Base-by-base conservation (phyloP, 2,797 vertebrate genomes). In the Glyptemys insculpta region DNA sequence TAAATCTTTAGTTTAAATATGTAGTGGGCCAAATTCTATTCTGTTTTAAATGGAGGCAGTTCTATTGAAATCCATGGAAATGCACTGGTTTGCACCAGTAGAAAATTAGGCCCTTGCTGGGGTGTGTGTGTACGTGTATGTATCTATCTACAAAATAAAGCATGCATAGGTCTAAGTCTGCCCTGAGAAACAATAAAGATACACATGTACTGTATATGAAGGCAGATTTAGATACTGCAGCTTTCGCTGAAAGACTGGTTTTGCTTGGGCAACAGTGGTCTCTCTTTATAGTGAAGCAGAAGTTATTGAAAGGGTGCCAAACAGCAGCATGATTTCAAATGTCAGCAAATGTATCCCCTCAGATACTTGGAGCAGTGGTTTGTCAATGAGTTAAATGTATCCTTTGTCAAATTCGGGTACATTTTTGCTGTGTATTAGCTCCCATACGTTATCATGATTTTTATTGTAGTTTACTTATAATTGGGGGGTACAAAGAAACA, bases 241-340 rank as follows among this genome's bases (percentile, higher is more conserved):
- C 68, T 54, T 76, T 47, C 9, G 53, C 53, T 90, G 76, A 90
- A 90, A 87, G 76, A 87, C 86, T 81, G 65, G 53, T 81, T 74
- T 84, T 52, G 83, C 79, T 80, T 25, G 62, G 18, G 23, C 52
- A 41, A 41, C 52, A 81, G 79, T 65, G 34, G 34, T 81, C 52
- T 81, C 52, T 41, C 12, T 56, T 6, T 15, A 31, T 37, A 7
- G 34, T 41, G 52, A 8, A 41, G 23, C 52, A 57, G 56, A 47
- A 87, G 49, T 90, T 90, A 87, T 47, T 90, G 85, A 83, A 84
- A 85, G 76, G 49, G 72, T 74, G 88, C 85, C 85, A 84, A 81
- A 84, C 53, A 76, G 50, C 27, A 27, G n/a, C 23, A 25, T 80
- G 23, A 27, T n/a, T 54, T 54, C 12, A 56, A 53, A 54, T 54